These are phyloP conservation scores for Artibeus lituratus DNA, from an alignment of 2,797 vertebrate species.

Conservation along the genomic window DNA sequence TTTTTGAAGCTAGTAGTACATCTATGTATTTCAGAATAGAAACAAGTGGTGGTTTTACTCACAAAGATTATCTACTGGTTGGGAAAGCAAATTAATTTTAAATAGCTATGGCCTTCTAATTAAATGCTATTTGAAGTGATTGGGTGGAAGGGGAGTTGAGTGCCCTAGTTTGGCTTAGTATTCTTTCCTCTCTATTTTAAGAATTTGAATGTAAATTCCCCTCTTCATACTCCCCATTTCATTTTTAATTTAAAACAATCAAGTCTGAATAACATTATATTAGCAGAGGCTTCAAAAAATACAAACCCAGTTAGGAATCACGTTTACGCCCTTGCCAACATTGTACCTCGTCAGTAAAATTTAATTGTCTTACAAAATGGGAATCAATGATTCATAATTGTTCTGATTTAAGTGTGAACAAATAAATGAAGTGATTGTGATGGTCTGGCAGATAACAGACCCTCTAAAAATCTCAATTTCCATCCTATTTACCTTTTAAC, in stretches of 20 bases:
- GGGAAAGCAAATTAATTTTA: slow-evolving; percentile 48
- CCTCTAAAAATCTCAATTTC: background rate
- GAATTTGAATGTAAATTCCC: background rate
- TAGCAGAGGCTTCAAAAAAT: background rate
- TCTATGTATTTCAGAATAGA: slow-evolving; percentile 14
- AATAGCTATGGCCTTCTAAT: slow-evolving; percentile 10
- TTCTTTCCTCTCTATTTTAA: background rate
- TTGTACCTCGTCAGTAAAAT: background rate
- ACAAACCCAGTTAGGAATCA: background rate
- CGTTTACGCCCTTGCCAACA: background rate
- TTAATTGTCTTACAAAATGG: background rate
- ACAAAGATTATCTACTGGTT: slow-evolving; percentile 23
- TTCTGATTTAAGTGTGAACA: background rate
- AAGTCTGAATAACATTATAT: background rate
- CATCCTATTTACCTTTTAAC: background rate
- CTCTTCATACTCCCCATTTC: fast-evolving
- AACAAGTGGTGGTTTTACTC: background rate
- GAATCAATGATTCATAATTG: background rate
- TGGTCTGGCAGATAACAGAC: background rate
- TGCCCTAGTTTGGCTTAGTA: slow-evolving; percentile 13
- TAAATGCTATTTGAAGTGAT: slow-evolving; percentile 17
- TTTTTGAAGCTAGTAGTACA: background rate
- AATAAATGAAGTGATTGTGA: background rate
- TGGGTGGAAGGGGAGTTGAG: background rate
- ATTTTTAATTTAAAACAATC: background rate